These are phyloP conservation scores for Hozukius guyotensis DNA, from an alignment of 2,797 vertebrate genomes.

Conservation along the genomic window DNA sequence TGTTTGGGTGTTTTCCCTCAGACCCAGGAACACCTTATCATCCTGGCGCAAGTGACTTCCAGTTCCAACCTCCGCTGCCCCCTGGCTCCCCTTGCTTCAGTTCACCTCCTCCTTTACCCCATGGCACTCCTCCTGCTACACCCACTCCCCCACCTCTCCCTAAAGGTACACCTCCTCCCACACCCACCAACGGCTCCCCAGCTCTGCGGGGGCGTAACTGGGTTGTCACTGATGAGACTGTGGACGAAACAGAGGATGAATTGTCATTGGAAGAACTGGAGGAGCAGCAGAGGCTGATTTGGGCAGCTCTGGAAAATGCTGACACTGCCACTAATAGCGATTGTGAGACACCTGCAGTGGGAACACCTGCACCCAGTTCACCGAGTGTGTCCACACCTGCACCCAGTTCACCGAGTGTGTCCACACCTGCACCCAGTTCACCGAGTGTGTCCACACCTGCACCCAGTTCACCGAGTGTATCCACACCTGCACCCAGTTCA, in stretches of 20 bases:
- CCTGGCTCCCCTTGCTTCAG: conserved; percentile 83
- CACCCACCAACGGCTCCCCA: conserved; percentile 81
- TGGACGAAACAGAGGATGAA: conserved; percentile 86
- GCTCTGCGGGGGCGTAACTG: conserved; percentile 62
- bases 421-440: conserved; percentile 72
- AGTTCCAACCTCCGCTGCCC: conserved; percentile 90
- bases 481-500: no score
- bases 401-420: neutral
- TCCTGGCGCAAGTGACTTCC: conserved; percentile 75
- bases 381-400: conserved; percentile 72
- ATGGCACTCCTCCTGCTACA: conserved; percentile 88
- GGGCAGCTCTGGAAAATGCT: conserved; percentile 92
- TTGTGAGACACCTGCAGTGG: conserved; percentile 83
- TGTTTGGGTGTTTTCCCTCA: conserved; percentile 36
- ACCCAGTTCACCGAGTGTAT: no score
- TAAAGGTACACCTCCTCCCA: conserved; percentile 86
- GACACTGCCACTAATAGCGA: conserved; percentile 89
- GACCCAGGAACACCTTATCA: conserved; percentile 76
- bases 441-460: conserved; percentile 71
- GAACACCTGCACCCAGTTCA: conserved; percentile 75
- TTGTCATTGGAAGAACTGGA: conserved; percentile 95
- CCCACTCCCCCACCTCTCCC: conserved; percentile 86
- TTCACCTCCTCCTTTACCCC: conserved; percentile 89
- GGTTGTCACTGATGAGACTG: conserved; percentile 70
- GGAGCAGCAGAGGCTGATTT: conserved; percentile 93